Conservation (phyloP, 2,888 invertebrate genomes). For the Odontothrips loti region DNA sequence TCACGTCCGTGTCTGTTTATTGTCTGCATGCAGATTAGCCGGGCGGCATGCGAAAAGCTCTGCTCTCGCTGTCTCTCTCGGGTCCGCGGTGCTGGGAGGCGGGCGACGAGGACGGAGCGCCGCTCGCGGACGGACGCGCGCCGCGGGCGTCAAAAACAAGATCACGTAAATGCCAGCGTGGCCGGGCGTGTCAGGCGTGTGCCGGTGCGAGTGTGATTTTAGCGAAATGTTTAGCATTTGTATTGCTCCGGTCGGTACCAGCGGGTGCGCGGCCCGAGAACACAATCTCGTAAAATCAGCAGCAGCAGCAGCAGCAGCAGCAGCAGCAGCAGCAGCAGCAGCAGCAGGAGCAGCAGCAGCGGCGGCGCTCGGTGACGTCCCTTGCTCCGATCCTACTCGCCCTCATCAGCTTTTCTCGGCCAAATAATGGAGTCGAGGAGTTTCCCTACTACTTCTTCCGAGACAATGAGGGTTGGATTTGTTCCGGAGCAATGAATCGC, state of each 20-base stretch:
- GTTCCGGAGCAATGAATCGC: not conserved
- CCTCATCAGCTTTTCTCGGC: too few relatives aligned
- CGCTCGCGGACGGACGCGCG: not conserved
- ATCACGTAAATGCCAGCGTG: not conserved
- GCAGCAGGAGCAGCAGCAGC: too few relatives aligned
- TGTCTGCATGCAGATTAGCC: constrained; percentile 15
- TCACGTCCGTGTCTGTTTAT: constrained; percentile 21
- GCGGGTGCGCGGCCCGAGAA: too few relatives aligned
- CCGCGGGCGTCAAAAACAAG: not conserved
- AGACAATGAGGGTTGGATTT: not conserved
- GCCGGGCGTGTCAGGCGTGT: not conserved
- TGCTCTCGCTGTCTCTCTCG: not conserved
- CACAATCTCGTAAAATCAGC: too few relatives aligned
- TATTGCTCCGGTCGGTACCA: too few relatives aligned
- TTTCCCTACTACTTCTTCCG: not conserved
- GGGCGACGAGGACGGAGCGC: not conserved
- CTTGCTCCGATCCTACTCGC: too few relatives aligned
- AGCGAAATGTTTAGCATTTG: not conserved
- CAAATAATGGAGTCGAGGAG: too few relatives aligned
- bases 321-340: too few relatives aligned
- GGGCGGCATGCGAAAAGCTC: not conserved
- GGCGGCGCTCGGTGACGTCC: too few relatives aligned
- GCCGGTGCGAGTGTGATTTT: not conserved
- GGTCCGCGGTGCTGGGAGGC: not conserved
- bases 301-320: too few relatives aligned